A percentile compares a stretch with the other conserved stretches of the same genome.
phyloP scores from a whole-genome alignment of 2,113 vertebrate species.

The Passer domesticus region DNA sequence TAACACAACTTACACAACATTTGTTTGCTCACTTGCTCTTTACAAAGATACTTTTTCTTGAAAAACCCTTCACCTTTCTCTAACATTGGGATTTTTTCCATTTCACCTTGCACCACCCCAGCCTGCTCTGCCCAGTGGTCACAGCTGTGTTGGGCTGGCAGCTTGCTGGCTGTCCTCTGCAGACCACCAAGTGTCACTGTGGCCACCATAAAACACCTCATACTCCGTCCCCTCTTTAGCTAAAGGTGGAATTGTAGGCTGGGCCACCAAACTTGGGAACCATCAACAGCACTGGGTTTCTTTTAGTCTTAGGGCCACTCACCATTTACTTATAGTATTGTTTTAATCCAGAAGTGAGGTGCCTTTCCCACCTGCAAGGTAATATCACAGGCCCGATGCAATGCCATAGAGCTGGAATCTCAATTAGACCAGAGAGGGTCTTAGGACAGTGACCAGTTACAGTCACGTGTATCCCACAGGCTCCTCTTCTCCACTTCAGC shows the following conservation, averaged over 20 bases:
- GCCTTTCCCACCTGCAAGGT: not conserved
- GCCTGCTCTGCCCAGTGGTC: not conserved
- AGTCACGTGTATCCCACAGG: rapidly evolving
- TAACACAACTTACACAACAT: constrained; percentile 32
- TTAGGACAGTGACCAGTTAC: not conserved
- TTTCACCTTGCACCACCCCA: not conserved
- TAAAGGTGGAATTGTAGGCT: not conserved
- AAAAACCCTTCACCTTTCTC: not conserved
- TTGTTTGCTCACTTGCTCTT: not conserved
- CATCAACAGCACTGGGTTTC: not conserved
- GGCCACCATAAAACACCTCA: not conserved
- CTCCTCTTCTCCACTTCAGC: not conserved
- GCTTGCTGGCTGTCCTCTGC: not conserved
- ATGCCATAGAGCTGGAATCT: not conserved
- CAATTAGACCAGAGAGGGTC: not conserved
- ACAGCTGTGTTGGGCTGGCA: not conserved
- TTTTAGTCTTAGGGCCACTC: not conserved
- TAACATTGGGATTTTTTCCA: not conserved
- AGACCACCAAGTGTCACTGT: rapidly evolving
- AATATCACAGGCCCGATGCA: not conserved
- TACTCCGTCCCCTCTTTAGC: not conserved
- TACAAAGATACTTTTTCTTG: not conserved
- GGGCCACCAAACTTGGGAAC: not conserved
- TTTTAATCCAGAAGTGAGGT: not conserved
- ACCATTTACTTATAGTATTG: not conserved